phyloP scores from a whole-genome alignment of 2,888 invertebrate species.

The Macaria notata region DNA sequence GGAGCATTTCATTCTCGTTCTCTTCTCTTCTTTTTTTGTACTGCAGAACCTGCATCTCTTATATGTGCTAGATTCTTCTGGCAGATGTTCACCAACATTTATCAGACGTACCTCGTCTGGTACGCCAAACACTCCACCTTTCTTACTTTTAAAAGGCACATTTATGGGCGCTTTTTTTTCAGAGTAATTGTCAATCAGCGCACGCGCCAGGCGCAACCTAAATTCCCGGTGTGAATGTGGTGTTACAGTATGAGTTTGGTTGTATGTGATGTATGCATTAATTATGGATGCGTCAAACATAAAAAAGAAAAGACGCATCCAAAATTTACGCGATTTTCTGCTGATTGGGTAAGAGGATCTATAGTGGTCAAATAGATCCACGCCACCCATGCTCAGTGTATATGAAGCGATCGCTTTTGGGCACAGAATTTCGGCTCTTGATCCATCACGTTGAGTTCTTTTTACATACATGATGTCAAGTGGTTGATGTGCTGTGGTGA shows the following conservation, averaged over 20 bases:
- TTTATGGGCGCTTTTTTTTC: slow-evolving; percentile 14
- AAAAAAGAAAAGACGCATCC: slow-evolving; percentile 26
- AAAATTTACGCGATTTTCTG: slow-evolving; percentile 26
- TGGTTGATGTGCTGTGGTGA: slow-evolving; percentile 39
- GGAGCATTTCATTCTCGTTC: slow-evolving; percentile 31
- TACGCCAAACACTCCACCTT: slow-evolving; percentile 38
- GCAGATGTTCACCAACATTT: slow-evolving; percentile 41
- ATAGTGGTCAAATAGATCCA: slow-evolving; percentile 24
- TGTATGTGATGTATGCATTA: slow-evolving; percentile 36
- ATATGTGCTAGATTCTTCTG: slow-evolving; percentile 37
- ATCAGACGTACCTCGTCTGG: slow-evolving; percentile 42
- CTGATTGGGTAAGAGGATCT: slow-evolving; percentile 20
- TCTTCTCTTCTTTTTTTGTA: slow-evolving; percentile 31
- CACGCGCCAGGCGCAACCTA: slow-evolving; percentile 30
- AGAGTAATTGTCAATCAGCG: slow-evolving; percentile 14
- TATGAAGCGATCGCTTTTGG: slow-evolving; percentile 30
- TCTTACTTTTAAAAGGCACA: slow-evolving; percentile 29
- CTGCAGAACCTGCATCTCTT: slow-evolving; percentile 44
- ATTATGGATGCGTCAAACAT: slow-evolving; percentile 36
- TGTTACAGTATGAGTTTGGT: slow-evolving; percentile 18
- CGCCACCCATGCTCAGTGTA: slow-evolving; percentile 32
- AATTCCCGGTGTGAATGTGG: slow-evolving; percentile 30
- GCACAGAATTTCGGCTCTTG: slow-evolving; percentile 25
- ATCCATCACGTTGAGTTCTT: slow-evolving; percentile 32
- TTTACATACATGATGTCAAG: slow-evolving; percentile 26